These are phyloP conservation scores for Tyrophagus putrescentiae DNA, from an alignment of 1,140 invertebrate species.

Conservation along the genomic window DNA sequence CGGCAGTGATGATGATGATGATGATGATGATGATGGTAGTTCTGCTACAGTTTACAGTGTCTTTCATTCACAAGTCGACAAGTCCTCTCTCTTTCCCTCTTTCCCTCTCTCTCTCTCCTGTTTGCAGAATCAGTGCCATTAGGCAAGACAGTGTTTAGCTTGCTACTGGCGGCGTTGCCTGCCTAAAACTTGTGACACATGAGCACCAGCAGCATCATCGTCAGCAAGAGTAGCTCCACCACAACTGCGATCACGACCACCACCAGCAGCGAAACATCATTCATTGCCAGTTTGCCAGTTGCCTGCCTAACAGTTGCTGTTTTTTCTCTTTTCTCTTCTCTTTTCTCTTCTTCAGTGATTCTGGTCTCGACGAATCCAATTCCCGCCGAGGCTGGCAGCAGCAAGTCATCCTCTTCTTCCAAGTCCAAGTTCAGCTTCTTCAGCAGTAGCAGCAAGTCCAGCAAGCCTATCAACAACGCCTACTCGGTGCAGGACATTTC, in stretches of 20 bases:
- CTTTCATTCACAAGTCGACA: background rate
- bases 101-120: background rate
- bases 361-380: too few species aligned
- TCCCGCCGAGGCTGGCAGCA: too few species aligned
- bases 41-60: too few species aligned
- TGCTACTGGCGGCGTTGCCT: too few species aligned
- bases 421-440: too few species aligned
- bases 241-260: background rate
- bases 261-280: background rate
- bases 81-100: slow-evolving; percentile 12
- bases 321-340: background rate
- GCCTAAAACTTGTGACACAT: too few species aligned
- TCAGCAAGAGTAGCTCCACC: too few species aligned
- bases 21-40: background rate
- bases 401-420: too few species aligned
- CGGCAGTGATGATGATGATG: background rate
- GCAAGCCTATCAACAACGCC: background rate
- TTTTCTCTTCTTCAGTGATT: too few species aligned
- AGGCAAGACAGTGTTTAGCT: too few species aligned
- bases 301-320: background rate
- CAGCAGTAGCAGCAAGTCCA: slow-evolving; percentile 2
- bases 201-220: too few species aligned
- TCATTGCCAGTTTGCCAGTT: background rate
- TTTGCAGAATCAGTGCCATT: too few species aligned
- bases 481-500: background rate